Evolutionary conservation across 2,888 invertebrate species (phyloP).

Genomic region (Hedya salicella): DNA sequence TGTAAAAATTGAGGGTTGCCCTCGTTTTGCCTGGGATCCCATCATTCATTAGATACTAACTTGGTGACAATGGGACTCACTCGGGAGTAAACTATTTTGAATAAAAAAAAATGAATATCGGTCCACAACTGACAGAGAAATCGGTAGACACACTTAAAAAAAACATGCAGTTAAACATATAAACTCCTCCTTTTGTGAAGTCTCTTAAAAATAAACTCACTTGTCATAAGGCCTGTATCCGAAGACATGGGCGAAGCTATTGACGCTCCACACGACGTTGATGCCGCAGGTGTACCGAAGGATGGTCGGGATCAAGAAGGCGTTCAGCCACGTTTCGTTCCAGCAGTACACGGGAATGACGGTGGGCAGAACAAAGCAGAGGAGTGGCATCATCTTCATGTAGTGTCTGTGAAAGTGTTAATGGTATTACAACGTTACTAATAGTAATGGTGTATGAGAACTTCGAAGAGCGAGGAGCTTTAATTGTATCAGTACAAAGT

Average conservation of each 20-base stretch:
- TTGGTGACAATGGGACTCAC: too few species aligned
- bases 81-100: too few species aligned
- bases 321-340: slow-evolving; percentile 88
- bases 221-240: slow-evolving; percentile 96
- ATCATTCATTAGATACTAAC: too few species aligned
- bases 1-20: too few species aligned
- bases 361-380: slow-evolving; percentile 93
- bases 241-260: slow-evolving; percentile 96
- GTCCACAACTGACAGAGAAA: too few species aligned
- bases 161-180: too few species aligned
- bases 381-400: slow-evolving; percentile 89
- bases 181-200: too few species aligned
- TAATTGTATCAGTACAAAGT: too few species aligned
- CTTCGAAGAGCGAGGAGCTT: too few species aligned
- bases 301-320: slow-evolving; percentile 91
- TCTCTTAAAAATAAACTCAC: slow-evolving; percentile 71
- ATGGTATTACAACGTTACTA: background rate
- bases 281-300: slow-evolving; percentile 91
- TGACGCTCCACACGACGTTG: slow-evolving; percentile 96
- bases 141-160: too few species aligned
- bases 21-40: too few species aligned
- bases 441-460: background rate
- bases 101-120: too few species aligned
- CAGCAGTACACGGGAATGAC: slow-evolving; percentile 91
- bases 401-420: slow-evolving; percentile 84